Conservation (phyloP, 2,888 invertebrate genomes). For the Neoaliturus tenellus region DNA sequence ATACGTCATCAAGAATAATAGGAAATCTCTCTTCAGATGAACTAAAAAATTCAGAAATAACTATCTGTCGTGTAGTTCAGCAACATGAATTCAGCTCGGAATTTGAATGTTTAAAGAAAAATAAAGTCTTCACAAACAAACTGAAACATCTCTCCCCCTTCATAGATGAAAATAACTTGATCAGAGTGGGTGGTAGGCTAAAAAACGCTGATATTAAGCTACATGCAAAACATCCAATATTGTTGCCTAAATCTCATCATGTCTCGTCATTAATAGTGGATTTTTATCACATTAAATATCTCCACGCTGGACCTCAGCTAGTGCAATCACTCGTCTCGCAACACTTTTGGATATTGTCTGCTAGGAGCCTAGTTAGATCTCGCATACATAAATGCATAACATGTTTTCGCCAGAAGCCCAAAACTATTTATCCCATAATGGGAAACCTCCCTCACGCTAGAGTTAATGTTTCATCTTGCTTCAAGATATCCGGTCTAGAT, state of each 20-base stretch:
- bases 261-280: too few relatives aligned
- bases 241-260: too few relatives aligned
- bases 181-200: conserved; percentile 56
- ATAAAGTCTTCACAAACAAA: too few relatives aligned
- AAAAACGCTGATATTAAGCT: too few relatives aligned
- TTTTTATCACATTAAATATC: conserved; percentile 56
- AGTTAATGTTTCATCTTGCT: conserved; percentile 11
- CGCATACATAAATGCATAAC: conserved; percentile 59
- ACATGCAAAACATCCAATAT: too few relatives aligned
- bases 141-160: too few relatives aligned
- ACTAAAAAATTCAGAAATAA: not conserved
- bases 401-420: conserved; percentile 57
- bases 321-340: conserved; percentile 57
- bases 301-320: conserved; percentile 60
- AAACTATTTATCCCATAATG: conserved; percentile 45
- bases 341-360: conserved; percentile 62
- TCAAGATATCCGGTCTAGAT: conserved; percentile 29
- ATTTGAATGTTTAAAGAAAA: too few relatives aligned
- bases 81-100: too few relatives aligned
- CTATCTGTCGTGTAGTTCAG: too few relatives aligned
- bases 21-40: not conserved
- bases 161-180: conserved; percentile 24
- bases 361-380: conserved; percentile 59
- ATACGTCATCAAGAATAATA: not conserved
- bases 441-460: conserved; percentile 34